Evolutionary conservation across 1,140 invertebrate species (phyloP).

Genomic region (Thereuonema tuberculata): DNA sequence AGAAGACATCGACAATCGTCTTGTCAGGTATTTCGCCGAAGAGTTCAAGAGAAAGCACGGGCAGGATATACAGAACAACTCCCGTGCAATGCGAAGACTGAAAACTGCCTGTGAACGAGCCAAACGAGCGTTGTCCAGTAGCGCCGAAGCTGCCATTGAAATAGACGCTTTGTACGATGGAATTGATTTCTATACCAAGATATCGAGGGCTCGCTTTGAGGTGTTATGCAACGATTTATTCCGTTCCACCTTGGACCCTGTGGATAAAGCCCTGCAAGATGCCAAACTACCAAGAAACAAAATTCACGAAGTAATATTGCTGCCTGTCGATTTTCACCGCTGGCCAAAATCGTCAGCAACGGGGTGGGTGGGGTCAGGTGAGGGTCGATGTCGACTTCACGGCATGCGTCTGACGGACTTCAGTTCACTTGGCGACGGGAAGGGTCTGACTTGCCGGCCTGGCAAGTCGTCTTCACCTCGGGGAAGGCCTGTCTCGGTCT

Average conservation of each 20-base stretch:
- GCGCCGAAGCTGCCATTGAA: neutral
- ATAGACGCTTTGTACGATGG: slow-evolving; percentile 13
- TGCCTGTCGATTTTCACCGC: too few species aligned
- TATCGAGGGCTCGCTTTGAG: slow-evolving; percentile 16
- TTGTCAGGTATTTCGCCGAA: slow-evolving; percentile 42
- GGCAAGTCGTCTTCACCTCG: too few species aligned
- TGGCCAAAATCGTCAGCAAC: too few species aligned
- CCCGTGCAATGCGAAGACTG: neutral
- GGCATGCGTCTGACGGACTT: too few species aligned
- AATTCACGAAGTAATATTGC: slow-evolving; percentile 19
- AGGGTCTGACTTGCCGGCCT: too few species aligned
- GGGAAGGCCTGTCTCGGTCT: too few species aligned
- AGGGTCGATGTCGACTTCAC: too few species aligned
- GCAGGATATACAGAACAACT: neutral
- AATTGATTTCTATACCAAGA: slow-evolving; percentile 4
- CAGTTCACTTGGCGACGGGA: too few species aligned
- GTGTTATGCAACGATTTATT: slow-evolving; percentile 17
- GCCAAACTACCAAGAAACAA: slow-evolving; percentile 14
- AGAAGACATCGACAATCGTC: slow-evolving; percentile 32
- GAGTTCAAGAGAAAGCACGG: slow-evolving; percentile 37
- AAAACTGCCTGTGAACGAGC: slow-evolving; percentile 4
- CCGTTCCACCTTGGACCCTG: slow-evolving; percentile 5
- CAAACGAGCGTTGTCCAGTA: neutral
- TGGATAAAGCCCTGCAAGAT: slow-evolving; percentile 16
- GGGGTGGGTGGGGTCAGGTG: too few species aligned